Percentiles rank a stretch among this genome's conserved stretches.
Evolutionary conservation across 2,888 invertebrate genomes (phyloP).

Genomic region (Enchytraeus crypticus): DNA sequence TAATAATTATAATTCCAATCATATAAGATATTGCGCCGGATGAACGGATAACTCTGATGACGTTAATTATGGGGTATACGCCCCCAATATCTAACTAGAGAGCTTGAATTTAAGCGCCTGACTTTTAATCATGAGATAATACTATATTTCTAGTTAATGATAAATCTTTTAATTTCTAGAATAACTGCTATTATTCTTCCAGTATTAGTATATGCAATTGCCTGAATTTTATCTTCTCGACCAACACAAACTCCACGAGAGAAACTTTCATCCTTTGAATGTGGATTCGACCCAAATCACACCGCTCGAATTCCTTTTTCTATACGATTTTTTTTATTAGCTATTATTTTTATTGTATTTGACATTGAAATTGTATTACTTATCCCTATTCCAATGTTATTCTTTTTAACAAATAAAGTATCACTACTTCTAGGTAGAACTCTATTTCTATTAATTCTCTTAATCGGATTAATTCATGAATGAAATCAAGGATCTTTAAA

Average conservation of each 20-base stretch:
- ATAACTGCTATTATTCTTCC: slow-evolving; percentile 12
- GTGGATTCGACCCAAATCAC: slow-evolving; percentile 56
- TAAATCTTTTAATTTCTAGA: background rate
- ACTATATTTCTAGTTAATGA: slow-evolving; percentile 19
- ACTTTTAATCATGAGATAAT: slow-evolving; percentile 25
- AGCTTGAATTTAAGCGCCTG: slow-evolving; percentile 21
- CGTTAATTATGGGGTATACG: slow-evolving; percentile 21
- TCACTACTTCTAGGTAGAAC: background rate
- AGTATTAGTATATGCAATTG: slow-evolving; percentile 3
- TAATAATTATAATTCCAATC: background rate
- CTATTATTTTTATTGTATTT: slow-evolving; percentile 65
- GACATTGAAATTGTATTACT: slow-evolving; percentile 61
- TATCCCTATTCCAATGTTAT: slow-evolving; percentile 33
- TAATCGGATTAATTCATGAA: slow-evolving; percentile 54
- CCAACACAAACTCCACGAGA: slow-evolving; percentile 21
- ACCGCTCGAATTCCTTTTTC: slow-evolving; percentile 56
- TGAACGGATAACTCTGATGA: slow-evolving; percentile 29
- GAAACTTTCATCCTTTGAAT: slow-evolving; percentile 55
- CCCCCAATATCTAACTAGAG: slow-evolving; percentile 17
- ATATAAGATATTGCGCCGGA: slow-evolving; percentile 21
- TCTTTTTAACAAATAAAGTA: background rate
- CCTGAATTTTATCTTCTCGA: slow-evolving; percentile 13
- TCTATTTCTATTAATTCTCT: slow-evolving; percentile 53
- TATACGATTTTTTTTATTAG: slow-evolving; percentile 59
- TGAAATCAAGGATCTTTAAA: slow-evolving; percentile 59